A percentile compares a stretch with the other conserved stretches of the same genome.
Evolutionary conservation across 2,113 vertebrate species (phyloP).

Genomic region (Epinephelus moara): DNA sequence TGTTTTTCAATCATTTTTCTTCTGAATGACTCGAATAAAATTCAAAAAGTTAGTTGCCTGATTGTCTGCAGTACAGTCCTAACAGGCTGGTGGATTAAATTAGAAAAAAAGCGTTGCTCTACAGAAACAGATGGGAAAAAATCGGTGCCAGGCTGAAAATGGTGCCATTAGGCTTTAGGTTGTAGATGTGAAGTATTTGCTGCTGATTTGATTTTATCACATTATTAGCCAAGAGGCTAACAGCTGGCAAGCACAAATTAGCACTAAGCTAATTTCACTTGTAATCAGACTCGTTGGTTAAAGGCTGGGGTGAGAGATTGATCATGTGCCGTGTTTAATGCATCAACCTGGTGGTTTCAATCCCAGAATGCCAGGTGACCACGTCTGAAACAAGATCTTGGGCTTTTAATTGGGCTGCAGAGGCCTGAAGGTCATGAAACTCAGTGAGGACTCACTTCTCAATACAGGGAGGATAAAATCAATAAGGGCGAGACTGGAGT

Average conservation of each 20-base stretch:
- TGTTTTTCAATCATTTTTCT: background rate
- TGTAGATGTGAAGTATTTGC: constrained; percentile 29
- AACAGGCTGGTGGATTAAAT: constrained; percentile 6
- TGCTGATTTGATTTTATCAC: constrained; percentile 27
- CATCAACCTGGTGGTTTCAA: background rate
- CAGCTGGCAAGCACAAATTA: constrained; percentile 28
- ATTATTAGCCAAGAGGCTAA: constrained; percentile 21
- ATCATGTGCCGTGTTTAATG: constrained; percentile 19
- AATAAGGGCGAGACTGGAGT: constrained; percentile 43
- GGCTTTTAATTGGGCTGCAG: constrained; percentile 32
- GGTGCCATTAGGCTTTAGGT: constrained; percentile 17
- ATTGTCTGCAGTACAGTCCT: background rate
- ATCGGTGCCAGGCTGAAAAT: constrained; percentile 15
- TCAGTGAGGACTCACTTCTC: constrained; percentile 31
- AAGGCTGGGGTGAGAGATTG: constrained; percentile 15
- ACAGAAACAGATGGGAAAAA: constrained; percentile 33
- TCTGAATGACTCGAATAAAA: background rate
- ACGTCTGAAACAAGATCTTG: constrained; percentile 30
- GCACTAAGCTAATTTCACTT: constrained; percentile 13
- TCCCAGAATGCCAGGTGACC: background rate
- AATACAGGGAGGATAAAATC: constrained; percentile 50
- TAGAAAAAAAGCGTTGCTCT: background rate
- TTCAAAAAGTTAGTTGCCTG: background rate
- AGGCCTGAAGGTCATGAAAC: constrained; percentile 45
- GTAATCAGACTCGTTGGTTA: background rate